phyloP scores from a whole-genome alignment of 2,113 vertebrate species.

The Ciconia boyciana region DNA sequence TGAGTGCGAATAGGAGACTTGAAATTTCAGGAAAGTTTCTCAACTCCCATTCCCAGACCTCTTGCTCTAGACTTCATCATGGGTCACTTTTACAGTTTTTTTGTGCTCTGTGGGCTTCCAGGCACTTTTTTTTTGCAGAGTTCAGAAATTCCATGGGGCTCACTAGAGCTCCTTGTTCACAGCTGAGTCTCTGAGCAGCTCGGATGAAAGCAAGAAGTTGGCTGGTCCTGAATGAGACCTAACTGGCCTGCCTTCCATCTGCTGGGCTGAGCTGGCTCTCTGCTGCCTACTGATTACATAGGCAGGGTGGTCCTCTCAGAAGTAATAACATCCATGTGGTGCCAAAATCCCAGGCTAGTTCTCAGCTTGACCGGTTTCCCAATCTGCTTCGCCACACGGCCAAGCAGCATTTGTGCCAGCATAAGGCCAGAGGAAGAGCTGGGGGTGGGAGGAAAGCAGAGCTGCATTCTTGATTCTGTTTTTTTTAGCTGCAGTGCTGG shows the following conservation, averaged over 20 bases:
- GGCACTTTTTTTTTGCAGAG: not conserved
- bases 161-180: not conserved
- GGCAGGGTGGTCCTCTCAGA: slow-evolving; percentile 37
- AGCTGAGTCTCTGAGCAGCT: not conserved
- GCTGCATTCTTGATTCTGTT: not conserved
- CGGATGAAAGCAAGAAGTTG: not conserved
- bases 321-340: not conserved
- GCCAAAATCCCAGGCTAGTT: slow-evolving; percentile 29
- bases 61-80: not conserved
- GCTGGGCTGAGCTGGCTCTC: not conserved
- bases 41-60: not conserved
- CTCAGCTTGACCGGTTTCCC: slow-evolving; percentile 19
- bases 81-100: not conserved
- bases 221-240: not conserved
- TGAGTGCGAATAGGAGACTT: not conserved
- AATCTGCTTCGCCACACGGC: not conserved
- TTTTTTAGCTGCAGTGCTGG: not conserved
- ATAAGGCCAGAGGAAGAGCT: not conserved
- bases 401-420: not conserved
- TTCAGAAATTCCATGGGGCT: not conserved
- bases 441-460: not conserved
- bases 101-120: not conserved
- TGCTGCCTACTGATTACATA: not conserved
- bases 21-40: not conserved
- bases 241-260: slow-evolving; percentile 21